Conservation (phyloP, 2,113 vertebrate genomes). For the Crypturellus undulatus region DNA sequence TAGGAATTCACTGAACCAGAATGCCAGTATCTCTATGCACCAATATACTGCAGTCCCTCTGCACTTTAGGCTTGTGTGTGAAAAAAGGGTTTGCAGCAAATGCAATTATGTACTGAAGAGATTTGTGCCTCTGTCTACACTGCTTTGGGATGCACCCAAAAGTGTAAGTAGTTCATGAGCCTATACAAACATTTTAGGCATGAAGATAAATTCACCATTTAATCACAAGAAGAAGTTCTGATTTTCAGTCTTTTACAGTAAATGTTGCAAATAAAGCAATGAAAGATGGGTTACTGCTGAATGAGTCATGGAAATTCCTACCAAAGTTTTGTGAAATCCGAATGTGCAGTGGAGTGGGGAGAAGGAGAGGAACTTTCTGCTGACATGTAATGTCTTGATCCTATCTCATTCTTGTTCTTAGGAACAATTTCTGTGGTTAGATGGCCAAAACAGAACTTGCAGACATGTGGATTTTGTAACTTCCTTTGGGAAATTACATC, state of each 20-base stretch:
- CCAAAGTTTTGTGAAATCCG: constrained; percentile 60
- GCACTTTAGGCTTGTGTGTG: background rate
- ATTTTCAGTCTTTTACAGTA: constrained; percentile 20
- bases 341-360: background rate
- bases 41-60: background rate
- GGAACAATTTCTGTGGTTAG: constrained; percentile 39
- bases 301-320: constrained; percentile 65
- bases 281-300: constrained; percentile 41
- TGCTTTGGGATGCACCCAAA: background rate
- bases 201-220: background rate
- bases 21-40: background rate
- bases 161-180: background rate
- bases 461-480: background rate
- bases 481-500: constrained; percentile 13
- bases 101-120: background rate
- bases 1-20: constrained; percentile 20
- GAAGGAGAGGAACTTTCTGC: constrained; percentile 43
- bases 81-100: constrained; percentile 13
- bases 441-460: constrained; percentile 16
- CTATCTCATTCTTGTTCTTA: constrained; percentile 25
- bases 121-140: background rate
- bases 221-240: background rate
- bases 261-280: constrained; percentile 18
- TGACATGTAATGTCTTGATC: constrained; percentile 63
- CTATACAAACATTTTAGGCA: background rate